Evolutionary conservation across 2,797 vertebrate species (phyloP).

Genomic region (Ctenopoma kingsleyae): DNA sequence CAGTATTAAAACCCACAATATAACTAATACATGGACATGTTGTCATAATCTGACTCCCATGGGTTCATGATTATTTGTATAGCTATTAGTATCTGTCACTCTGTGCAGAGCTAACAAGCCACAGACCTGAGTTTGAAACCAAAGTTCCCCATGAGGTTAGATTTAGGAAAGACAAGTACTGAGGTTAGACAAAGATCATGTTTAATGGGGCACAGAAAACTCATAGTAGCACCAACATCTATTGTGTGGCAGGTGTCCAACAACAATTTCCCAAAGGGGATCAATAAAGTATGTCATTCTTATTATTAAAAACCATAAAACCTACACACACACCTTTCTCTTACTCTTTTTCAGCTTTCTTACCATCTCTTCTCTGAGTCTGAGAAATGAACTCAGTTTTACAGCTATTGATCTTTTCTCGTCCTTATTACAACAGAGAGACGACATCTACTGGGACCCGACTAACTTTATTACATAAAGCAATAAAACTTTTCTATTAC

Average conservation of each 20-base stretch:
- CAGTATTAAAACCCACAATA: background rate
- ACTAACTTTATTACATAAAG: conserved; percentile 6
- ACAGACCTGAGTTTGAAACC: too few species aligned
- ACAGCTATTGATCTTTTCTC: conserved; percentile 6
- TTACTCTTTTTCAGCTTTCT: background rate
- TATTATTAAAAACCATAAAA: conserved; percentile 35
- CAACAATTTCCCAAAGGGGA: too few species aligned
- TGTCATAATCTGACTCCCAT: background rate
- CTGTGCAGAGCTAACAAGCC: too few species aligned
- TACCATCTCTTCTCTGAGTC: background rate
- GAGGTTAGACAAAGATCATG: too few species aligned
- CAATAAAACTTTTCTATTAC: conserved; percentile 37
- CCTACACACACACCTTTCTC: background rate
- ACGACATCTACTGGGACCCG: background rate
- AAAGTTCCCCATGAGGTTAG: too few species aligned
- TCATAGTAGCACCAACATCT: too few species aligned
- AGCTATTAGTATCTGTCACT: background rate
- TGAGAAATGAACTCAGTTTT: conserved; percentile 17
- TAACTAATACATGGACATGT: background rate
- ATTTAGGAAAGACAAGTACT: too few species aligned
- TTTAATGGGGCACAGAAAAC: too few species aligned
- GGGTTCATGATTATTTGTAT: background rate
- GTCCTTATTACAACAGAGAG: conserved; percentile 45
- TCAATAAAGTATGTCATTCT: too few species aligned
- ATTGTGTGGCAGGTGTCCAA: too few species aligned